phyloP scores from a whole-genome alignment of 2,113 vertebrate species.

The Alligator mississippiensis region DNA sequence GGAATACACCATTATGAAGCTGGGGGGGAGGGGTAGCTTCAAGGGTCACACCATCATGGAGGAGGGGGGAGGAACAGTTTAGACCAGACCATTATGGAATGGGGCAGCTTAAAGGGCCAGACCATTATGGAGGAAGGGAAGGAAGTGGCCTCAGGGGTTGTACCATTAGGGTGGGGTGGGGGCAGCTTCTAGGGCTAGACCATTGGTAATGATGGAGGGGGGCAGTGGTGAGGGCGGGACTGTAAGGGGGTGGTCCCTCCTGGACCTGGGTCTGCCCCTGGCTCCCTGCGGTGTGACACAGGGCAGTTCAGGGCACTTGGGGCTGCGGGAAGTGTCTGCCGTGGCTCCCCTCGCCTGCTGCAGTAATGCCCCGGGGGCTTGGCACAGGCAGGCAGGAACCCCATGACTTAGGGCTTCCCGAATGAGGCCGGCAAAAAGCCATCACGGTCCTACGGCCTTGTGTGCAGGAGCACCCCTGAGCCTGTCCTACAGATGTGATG shows the following conservation, averaged over 20 bases:
- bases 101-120: background rate
- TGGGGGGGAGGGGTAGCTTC: background rate
- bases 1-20: background rate
- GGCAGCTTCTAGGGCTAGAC: fast-evolving
- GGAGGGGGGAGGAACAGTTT: background rate
- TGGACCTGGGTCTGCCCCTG: background rate
- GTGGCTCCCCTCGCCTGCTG: no score
- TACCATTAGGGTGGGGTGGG: background rate
- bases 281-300: background rate
- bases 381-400: background rate
- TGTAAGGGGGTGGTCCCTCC: background rate
- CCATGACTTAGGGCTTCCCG: background rate
- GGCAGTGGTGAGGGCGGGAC: background rate
- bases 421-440: background rate
- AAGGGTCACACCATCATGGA: no score
- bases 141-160: background rate
- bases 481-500: background rate
- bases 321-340: no score
- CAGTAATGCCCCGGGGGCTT: no score
- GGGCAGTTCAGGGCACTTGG: no score
- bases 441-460: background rate
- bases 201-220: no score
- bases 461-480: background rate
- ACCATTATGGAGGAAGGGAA: background rate
- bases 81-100: background rate